These are phyloP conservation scores for Zaprionus taronus DNA, from an alignment of 1,140 invertebrate genomes.

Conservation along the genomic window DNA sequence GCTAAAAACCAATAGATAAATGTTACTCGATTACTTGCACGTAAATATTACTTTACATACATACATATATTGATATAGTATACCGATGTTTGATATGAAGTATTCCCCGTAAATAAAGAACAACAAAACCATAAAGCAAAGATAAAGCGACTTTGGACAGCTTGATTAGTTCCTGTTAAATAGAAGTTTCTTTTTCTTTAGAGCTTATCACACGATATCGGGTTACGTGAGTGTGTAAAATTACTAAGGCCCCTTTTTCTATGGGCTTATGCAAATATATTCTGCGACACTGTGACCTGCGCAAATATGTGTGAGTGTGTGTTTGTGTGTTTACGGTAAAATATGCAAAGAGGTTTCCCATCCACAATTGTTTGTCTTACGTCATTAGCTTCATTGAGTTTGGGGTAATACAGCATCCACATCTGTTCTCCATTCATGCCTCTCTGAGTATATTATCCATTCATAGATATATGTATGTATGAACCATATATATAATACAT, in stretches of 20 bases:
- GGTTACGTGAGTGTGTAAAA: neutral
- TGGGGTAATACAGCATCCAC: constrained; percentile 38
- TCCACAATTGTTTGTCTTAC: constrained; percentile 42
- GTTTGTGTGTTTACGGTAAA: neutral
- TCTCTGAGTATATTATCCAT: neutral
- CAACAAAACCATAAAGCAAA: neutral
- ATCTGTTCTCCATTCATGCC: constrained; percentile 38
- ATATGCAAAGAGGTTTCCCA: constrained; percentile 37
- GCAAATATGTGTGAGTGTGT: neutral
- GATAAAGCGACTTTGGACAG: neutral
- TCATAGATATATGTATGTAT: constrained; percentile 8
- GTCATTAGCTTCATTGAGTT: constrained; percentile 46
- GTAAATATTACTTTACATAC: neutral
- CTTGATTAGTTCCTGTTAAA: constrained; percentile 13
- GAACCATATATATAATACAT: too few species aligned
- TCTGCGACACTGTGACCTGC: constrained; percentile 31
- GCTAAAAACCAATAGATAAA: neutral
- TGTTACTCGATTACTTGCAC: neutral
- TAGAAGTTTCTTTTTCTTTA: neutral
- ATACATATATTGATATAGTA: neutral
- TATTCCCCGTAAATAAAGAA: neutral
- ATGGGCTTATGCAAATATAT: constrained; percentile 22
- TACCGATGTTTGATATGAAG: neutral
- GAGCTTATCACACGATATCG: neutral
- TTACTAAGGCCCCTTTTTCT: neutral